Percentiles rank a stretch among this genome's conserved stretches.
Conservation (phyloP, 2,797 vertebrate genomes). For the Eleutherodactylus coqui region DNA sequence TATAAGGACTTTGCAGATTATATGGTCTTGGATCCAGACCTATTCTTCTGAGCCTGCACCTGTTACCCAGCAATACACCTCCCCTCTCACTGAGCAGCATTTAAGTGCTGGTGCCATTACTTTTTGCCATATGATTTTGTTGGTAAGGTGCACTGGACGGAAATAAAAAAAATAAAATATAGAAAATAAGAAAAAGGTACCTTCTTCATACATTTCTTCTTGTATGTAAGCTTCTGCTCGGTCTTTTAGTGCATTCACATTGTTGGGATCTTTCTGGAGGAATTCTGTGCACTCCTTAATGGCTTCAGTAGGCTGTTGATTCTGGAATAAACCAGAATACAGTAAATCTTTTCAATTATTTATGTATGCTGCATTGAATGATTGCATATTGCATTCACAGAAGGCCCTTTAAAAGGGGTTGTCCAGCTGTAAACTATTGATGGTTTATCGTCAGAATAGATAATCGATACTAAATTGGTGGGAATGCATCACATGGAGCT, state of each 20-base stretch:
- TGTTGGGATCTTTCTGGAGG: slow-evolving; percentile 82
- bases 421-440: too few relatives aligned
- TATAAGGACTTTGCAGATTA: too few relatives aligned
- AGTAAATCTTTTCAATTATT: too few relatives aligned
- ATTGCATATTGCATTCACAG: not conserved
- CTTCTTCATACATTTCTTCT: slow-evolving; percentile 94
- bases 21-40: too few relatives aligned
- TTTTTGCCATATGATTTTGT: not conserved
- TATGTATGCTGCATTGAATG: not conserved
- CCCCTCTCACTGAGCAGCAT: too few relatives aligned
- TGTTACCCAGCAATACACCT: too few relatives aligned
- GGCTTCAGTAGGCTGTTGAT: slow-evolving; percentile 83
- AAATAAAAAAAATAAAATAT: not conserved
- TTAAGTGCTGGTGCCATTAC: too few relatives aligned
- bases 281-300: slow-evolving; percentile 87
- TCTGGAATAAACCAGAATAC: slow-evolving; percentile 72
- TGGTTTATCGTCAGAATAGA: too few relatives aligned
- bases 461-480: too few relatives aligned
- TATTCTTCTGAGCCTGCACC: too few relatives aligned
- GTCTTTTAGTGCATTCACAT: slow-evolving; percentile 88
- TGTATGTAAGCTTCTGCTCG: slow-evolving; percentile 90
- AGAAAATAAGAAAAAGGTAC: slow-evolving; percentile 70
- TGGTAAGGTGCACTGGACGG: too few relatives aligned
- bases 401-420: not conserved
- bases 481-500: too few relatives aligned